Evolutionary conservation across 1,140 invertebrate species (phyloP).

Genomic region (Pseudomyrmex sp.): DNA sequence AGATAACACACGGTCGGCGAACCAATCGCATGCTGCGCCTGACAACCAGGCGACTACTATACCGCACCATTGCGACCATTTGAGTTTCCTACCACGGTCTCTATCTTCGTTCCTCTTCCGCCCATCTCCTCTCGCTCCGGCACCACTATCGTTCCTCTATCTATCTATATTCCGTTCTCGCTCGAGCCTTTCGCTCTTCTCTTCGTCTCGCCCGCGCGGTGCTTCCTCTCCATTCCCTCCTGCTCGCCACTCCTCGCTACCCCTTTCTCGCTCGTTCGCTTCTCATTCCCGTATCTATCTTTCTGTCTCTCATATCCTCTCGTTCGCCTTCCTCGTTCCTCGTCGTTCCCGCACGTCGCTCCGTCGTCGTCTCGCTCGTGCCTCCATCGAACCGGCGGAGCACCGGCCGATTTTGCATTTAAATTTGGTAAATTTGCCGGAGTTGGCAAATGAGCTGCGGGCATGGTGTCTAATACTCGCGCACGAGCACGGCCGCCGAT

Average conservation of each 20-base stretch:
- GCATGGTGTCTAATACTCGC: conserved; percentile 80
- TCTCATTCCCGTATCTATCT: conserved; percentile 47
- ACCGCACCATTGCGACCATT: conserved; percentile 81
- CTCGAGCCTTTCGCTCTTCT: conserved; percentile 46
- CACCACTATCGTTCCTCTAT: conserved; percentile 70
- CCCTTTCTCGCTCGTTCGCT: conserved; percentile 60
- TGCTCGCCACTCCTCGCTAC: conserved; percentile 13
- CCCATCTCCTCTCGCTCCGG: conserved; percentile 62
- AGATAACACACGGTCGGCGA: conserved; percentile 72
- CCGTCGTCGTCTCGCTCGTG: conserved; percentile 41
- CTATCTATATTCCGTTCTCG: conserved; percentile 74
- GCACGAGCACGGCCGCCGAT: conserved; percentile 72
- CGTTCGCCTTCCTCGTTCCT: conserved; percentile 51
- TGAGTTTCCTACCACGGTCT: conserved; percentile 78
- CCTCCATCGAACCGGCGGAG: conserved; percentile 66
- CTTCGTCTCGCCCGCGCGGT: conserved; percentile 52
- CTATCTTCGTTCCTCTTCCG: conserved; percentile 14
- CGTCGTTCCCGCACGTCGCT: conserved; percentile 39
- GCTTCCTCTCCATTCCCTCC: conserved; percentile 23
- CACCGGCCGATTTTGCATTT: conserved; percentile 83
- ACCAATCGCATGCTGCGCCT: conserved; percentile 81
- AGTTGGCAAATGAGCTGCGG: conserved; percentile 84
- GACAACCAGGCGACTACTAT: conserved; percentile 81
- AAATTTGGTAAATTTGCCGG: conserved; percentile 84
- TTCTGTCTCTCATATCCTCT: conserved; percentile 67